Conservation (phyloP, 2,113 vertebrate species). For the Misgurnus anguillicaudatus region DNA sequence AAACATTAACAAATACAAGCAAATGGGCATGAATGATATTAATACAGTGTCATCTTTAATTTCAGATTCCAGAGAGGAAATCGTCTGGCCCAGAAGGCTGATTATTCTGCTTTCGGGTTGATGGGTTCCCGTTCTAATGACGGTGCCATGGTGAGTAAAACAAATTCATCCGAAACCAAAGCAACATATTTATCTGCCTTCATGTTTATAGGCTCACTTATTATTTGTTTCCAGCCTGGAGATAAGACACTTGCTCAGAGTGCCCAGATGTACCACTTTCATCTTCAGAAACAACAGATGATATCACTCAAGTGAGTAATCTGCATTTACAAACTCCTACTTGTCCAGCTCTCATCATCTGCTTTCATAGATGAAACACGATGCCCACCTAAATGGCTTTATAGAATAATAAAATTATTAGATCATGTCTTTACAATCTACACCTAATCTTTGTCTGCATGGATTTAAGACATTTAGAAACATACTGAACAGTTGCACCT, state of each 20-base stretch:
- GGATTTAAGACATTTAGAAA: too few relatives aligned
- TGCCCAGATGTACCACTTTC: slow-evolving; percentile 95
- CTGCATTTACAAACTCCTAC: neutral
- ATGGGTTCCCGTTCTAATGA: slow-evolving; percentile 72
- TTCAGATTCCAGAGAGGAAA: slow-evolving; percentile 84
- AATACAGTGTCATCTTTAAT: neutral
- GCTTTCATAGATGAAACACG: neutral
- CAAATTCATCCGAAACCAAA: neutral
- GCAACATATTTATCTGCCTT: neutral
- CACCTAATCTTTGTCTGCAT: too few relatives aligned
- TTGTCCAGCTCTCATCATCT: neutral
- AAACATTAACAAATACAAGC: neutral
- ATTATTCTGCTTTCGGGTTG: slow-evolving; percentile 74
- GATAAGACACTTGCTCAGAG: slow-evolving; percentile 90
- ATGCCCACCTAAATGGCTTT: neutral
- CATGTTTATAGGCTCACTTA: neutral
- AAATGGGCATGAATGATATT: neutral
- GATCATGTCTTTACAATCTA: too few relatives aligned
- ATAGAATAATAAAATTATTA: too few relatives aligned
- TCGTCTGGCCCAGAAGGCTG: slow-evolving; percentile 80
- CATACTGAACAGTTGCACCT: too few relatives aligned
- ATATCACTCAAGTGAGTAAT: slow-evolving; percentile 85
- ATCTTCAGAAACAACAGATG: slow-evolving; percentile 97
- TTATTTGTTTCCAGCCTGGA: slow-evolving; percentile 73
- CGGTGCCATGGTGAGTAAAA: slow-evolving; percentile 77